Evolutionary conservation across 2,888 invertebrate genomes (phyloP), one percentile per base, ranked within the genome.

Genomic region (Philopedon plagiatum): DNA sequence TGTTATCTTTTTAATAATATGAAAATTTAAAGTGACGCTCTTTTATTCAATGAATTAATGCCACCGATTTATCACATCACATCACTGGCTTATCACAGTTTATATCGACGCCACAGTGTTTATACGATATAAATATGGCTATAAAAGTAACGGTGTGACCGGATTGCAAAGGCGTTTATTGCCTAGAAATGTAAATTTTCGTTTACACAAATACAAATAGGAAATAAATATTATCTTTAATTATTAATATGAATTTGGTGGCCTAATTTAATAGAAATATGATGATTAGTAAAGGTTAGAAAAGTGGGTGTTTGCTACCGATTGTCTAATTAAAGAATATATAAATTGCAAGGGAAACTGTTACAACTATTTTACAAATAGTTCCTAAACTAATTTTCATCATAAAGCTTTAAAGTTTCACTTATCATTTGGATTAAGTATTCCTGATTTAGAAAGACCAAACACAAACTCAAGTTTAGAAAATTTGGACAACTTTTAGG

Each of bases 121-220:
- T 44, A n/a, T 44, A 44, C 19, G 19, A 15, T 44, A 2, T 19
- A 44, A 44, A 44, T 9, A 19, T 15, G 19, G 2, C 18, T 8
- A 44, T 44, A 44, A 44, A 44, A 44, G 7, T 44, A 44, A 44
- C 44, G 44, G 44, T 44, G 18, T 18, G 19, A 44, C 44, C 13
- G 44, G 44, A 44, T 9, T 9, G 13, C 9, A 44, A 19, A 44
- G 44, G 5, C 1, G 19, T 44, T 19, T 9, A 44, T 44, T 19
- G 44, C 18, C 8, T 44, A 19, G 8, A 18, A 44, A 44, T 44
- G 44, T 44, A 44, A 44, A 44, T 39, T 39, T 11, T 39, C 2
- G 44, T 44, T 44, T 19, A 19, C 9, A 44, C 15, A 18, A 18
- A 19, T 19, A 44, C 19, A 44, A 44, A 44, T 44, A 9, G 44